Conservation (phyloP, 1,140 invertebrate genomes). For the Solenopsis fugax region DNA sequence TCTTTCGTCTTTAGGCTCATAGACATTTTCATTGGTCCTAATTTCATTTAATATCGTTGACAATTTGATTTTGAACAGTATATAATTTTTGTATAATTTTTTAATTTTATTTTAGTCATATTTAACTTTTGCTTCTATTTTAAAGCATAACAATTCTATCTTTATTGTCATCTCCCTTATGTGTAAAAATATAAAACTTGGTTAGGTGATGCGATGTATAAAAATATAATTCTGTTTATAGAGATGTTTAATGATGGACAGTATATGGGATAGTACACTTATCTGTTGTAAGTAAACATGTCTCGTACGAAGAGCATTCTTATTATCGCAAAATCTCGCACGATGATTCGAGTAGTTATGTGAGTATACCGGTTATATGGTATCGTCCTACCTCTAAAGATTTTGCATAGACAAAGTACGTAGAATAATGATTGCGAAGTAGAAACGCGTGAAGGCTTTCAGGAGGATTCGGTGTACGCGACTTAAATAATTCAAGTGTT, state of each 20-base stretch:
- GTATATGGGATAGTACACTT: not conserved
- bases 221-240: slow-evolving; percentile 24
- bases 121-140: not conserved
- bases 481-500: slow-evolving; percentile 76
- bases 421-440: slow-evolving; percentile 63
- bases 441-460: slow-evolving; percentile 57
- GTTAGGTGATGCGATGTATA: not conserved
- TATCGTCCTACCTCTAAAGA: not conserved
- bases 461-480: slow-evolving; percentile 55
- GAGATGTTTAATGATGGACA: not conserved
- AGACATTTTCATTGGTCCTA: too few species aligned
- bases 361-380: not conserved
- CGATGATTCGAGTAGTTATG: slow-evolving; percentile 17
- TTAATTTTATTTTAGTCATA: not conserved
- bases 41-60: too few species aligned
- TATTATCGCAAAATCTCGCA: slow-evolving; percentile 27
- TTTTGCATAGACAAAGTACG: slow-evolving; percentile 30
- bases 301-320: slow-evolving; percentile 1
- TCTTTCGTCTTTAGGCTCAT: too few species aligned
- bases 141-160: not conserved
- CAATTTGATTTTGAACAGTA: too few species aligned
- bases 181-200: not conserved
- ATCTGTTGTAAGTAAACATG: slow-evolving; percentile 27
- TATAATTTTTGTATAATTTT: not conserved
- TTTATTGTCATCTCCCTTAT: not conserved